phyloP scores from a whole-genome alignment of 2,888 invertebrate species.

The Drosophila setosimentum region DNA sequence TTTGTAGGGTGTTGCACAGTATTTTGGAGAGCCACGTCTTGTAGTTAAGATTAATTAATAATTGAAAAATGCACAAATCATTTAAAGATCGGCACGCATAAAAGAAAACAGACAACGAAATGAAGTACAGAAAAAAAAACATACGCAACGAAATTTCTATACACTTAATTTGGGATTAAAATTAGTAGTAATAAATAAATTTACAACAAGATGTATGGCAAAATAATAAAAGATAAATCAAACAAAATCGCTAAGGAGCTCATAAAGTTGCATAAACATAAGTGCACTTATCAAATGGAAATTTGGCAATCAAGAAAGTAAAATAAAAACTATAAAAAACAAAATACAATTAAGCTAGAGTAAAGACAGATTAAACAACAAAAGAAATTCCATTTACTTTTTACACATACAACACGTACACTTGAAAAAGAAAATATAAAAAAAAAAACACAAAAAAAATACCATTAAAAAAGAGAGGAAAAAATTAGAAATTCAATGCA shows the following conservation, averaged over 20 bases:
- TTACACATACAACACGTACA: constrained; percentile 19
- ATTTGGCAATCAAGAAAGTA: neutral
- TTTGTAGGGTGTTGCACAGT: constrained; percentile 38
- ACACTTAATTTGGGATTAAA: constrained; percentile 7
- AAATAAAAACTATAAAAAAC: neutral
- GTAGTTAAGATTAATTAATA: constrained; percentile 44
- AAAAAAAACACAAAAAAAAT: constrained; percentile 7
- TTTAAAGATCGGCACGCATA: constrained; percentile 50
- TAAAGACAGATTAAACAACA: neutral
- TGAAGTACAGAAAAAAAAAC: constrained; percentile 1
- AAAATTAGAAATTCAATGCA: constrained; percentile 40
- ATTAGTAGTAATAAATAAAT: neutral
- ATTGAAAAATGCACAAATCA: constrained; percentile 48
- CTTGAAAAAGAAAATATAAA: constrained; percentile 25
- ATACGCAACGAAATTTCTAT: constrained; percentile 9
- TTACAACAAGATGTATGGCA: neutral
- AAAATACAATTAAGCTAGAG: neutral
- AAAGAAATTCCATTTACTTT: constrained; percentile 4
- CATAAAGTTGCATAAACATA: neutral
- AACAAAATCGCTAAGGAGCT: neutral
- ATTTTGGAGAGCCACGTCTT: constrained; percentile 14
- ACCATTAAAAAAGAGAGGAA: neutral
- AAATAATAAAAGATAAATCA: neutral
- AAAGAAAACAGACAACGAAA: constrained; percentile 21
- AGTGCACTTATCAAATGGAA: neutral